Conservation (phyloP, 2,113 vertebrate species). For the Ammospiza caudacuta region DNA sequence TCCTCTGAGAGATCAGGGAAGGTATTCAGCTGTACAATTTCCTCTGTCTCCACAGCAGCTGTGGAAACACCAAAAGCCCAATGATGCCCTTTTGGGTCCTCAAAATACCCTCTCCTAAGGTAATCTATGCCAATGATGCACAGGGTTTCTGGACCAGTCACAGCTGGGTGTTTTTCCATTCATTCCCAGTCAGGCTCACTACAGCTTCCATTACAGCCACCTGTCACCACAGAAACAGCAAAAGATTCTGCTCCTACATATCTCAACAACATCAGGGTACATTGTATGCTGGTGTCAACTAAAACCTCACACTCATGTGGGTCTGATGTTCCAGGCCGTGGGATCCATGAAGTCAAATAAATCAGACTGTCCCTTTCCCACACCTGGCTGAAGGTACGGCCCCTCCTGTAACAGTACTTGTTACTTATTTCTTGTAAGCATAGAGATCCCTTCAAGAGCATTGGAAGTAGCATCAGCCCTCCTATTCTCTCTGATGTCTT, state of each 20-base stretch:
- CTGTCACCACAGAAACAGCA: background rate
- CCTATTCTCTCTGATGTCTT: background rate
- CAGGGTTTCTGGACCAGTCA: background rate
- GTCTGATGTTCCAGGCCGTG: background rate
- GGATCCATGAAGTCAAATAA: background rate
- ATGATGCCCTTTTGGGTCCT: background rate
- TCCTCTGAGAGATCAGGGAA: background rate
- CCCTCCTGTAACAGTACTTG: background rate
- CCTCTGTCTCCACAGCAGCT: background rate
- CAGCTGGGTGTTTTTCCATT: background rate
- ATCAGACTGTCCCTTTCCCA: background rate
- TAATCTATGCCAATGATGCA: background rate
- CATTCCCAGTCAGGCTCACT: background rate
- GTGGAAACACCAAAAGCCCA: background rate
- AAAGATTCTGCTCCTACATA: background rate
- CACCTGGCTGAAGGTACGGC: background rate
- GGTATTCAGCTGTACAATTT: background rate
- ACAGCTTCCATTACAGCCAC: background rate
- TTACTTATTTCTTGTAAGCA: background rate
- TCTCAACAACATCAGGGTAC: rapidly evolving
- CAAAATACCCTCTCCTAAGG: background rate
- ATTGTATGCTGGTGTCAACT: background rate
- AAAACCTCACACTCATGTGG: background rate
- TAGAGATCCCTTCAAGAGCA: background rate
- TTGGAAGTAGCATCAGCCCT: background rate